Conservation (phyloP, 2,888 invertebrate species). For the Melieria picta region DNA sequence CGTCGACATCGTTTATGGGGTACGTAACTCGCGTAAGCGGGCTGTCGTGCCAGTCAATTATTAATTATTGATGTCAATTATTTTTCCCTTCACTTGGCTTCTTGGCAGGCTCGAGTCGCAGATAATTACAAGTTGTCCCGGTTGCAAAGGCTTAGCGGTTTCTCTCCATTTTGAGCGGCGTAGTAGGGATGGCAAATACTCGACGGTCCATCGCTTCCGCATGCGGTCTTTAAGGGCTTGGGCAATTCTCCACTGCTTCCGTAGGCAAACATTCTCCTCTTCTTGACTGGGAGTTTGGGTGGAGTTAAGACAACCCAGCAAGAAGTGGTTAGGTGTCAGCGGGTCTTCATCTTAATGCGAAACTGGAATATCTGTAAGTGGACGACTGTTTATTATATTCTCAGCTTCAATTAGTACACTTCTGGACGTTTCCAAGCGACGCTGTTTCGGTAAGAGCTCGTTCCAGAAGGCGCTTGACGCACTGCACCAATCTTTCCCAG, state of each 20-base stretch:
- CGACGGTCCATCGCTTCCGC: slow-evolving; percentile 29
- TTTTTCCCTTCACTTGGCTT: slow-evolving; percentile 29
- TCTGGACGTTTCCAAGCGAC: slow-evolving; percentile 37
- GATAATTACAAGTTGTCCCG: slow-evolving; percentile 17
- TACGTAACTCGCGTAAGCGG: too few species aligned
- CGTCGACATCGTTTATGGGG: too few species aligned
- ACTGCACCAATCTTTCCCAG: slow-evolving; percentile 41
- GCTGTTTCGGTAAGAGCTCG: slow-evolving; percentile 27
- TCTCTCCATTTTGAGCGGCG: slow-evolving; percentile 34
- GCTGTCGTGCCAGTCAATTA: too few species aligned
- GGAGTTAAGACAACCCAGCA: slow-evolving; percentile 36
- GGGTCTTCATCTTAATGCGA: slow-evolving; percentile 34
- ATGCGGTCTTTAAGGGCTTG: slow-evolving; percentile 33
- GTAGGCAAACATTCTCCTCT: slow-evolving; percentile 18
- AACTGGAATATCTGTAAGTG: slow-evolving; percentile 37
- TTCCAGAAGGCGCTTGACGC: slow-evolving; percentile 29
- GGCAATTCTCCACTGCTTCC: slow-evolving; percentile 35
- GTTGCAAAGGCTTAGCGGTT: neutral
- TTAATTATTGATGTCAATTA: slow-evolving; percentile 10
- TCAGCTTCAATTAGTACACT: slow-evolving; percentile 40
- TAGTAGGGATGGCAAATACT: slow-evolving; percentile 38
- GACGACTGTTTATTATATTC: slow-evolving; percentile 38
- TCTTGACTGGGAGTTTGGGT: slow-evolving; percentile 32
- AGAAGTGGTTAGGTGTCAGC: slow-evolving; percentile 39
- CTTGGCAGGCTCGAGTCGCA: slow-evolving; percentile 30